Conservation (phyloP, 92 coral and sea anemone genomes). For the Actinostola sp. region DNA sequence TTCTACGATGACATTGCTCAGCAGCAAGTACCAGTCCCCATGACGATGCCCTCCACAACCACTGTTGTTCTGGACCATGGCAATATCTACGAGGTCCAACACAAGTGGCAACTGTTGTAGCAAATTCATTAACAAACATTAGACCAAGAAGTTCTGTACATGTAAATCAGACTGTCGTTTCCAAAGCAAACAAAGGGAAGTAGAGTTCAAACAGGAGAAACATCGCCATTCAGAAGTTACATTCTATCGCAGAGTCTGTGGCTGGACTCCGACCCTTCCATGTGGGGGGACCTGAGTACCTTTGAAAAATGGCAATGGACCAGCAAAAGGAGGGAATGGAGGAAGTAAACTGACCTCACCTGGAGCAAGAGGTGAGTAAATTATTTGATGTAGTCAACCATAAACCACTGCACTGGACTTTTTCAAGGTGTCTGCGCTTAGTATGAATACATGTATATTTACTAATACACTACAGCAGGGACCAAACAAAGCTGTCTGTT, state of each 20-base stretch:
- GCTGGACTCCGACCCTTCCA: slow-evolving; percentile 83
- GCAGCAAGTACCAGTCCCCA: slow-evolving; percentile 13
- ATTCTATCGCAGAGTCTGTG: slow-evolving; percentile 63
- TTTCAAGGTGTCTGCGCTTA: no score
- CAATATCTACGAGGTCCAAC: background rate
- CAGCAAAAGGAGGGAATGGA: slow-evolving; percentile 47
- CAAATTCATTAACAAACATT: slow-evolving; percentile 50
- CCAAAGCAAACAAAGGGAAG: slow-evolving; percentile 7
- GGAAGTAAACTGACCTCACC: slow-evolving; percentile 84
- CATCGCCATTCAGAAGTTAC: slow-evolving; percentile 89
- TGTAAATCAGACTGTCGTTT: slow-evolving; percentile 1
- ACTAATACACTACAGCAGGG: no score
- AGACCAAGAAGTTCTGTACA: slow-evolving; percentile 48
- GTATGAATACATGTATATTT: no score
- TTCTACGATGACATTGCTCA: background rate
- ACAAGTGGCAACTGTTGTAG: background rate
- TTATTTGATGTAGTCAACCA: no score
- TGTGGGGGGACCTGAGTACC: slow-evolving; percentile 86
- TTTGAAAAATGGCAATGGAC: slow-evolving; percentile 71
- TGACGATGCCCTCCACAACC: slow-evolving; percentile 18
- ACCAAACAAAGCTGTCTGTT: no score
- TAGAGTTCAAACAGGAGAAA: slow-evolving; percentile 37
- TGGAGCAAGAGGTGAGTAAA: slow-evolving; percentile 81
- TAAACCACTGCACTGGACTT: no score
- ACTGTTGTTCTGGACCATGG: slow-evolving; percentile 34